These are phyloP conservation scores for Leguminivora glycinivorella DNA, from an alignment of 1,140 invertebrate species.

Conservation along the genomic window DNA sequence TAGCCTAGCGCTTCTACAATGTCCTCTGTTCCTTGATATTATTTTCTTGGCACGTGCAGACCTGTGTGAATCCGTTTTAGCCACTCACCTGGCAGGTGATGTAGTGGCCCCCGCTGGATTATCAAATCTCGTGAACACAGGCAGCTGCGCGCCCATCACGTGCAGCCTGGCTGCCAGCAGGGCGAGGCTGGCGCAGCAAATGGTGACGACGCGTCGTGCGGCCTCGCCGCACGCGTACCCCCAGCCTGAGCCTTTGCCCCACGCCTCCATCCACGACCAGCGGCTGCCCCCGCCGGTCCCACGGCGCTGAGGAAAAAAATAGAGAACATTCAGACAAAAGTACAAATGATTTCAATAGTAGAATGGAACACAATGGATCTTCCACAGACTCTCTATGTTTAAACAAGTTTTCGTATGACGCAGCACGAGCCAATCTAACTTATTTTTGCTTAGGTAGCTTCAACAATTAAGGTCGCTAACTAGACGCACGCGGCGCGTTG, in stretches of 20 bases:
- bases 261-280: slow-evolving; percentile 63
- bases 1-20: no score
- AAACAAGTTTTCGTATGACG: no score
- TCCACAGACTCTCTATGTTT: no score
- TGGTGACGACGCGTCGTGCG: slow-evolving; percentile 86
- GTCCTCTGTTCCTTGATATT: no score
- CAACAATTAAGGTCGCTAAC: no score
- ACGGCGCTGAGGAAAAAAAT: slow-evolving; percentile 82
- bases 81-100: slow-evolving; percentile 56
- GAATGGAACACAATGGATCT: no score
- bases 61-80: background rate
- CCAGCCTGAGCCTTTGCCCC: slow-evolving; percentile 68
- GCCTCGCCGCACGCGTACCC: slow-evolving; percentile 85
- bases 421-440: no score
- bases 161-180: slow-evolving; percentile 92
- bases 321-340: background rate
- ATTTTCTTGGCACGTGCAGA: no score
- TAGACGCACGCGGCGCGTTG: no score
- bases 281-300: slow-evolving; percentile 79
- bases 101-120: slow-evolving; percentile 66
- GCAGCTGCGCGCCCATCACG: slow-evolving; percentile 97
- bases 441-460: no score
- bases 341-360: no score
- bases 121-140: slow-evolving; percentile 93
- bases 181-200: slow-evolving; percentile 88